Evolutionary conservation across 1,140 invertebrate genomes (phyloP).

Genomic region (Ceratoteleas bidentatus): DNA sequence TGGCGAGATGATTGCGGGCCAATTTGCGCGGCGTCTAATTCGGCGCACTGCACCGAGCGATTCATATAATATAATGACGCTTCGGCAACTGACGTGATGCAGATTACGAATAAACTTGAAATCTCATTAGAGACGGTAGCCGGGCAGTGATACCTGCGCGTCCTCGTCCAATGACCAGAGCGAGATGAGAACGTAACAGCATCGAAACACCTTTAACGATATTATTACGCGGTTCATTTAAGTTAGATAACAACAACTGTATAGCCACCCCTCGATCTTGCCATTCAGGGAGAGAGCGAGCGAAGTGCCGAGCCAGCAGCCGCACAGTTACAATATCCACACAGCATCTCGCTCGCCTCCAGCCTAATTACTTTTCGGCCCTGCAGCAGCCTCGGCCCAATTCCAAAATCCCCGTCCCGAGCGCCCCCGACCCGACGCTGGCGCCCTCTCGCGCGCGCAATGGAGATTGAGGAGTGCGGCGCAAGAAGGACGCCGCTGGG

Average conservation of each 20-base stretch:
- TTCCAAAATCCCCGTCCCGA: slow-evolving; percentile 47
- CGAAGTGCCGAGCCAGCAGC: too few species aligned
- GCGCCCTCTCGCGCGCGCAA: too few species aligned
- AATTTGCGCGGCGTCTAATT: slow-evolving; percentile 16
- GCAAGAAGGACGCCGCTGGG: too few species aligned
- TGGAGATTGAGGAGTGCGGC: too few species aligned
- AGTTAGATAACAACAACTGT: slow-evolving; percentile 79
- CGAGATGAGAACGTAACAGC: slow-evolving; percentile 53
- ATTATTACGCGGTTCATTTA: slow-evolving; percentile 80
- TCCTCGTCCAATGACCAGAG: slow-evolving; percentile 65
- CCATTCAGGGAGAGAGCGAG: slow-evolving; percentile 37
- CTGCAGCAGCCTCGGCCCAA: slow-evolving; percentile 62
- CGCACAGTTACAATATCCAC: slow-evolving; percentile 73
- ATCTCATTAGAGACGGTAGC: slow-evolving; percentile 50
- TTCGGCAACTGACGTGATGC: slow-evolving; percentile 46
- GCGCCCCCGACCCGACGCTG: too few species aligned
- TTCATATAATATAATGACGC: slow-evolving; percentile 34
- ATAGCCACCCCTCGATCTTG: slow-evolving; percentile 62
- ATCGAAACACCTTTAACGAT: slow-evolving; percentile 76
- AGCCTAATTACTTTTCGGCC: slow-evolving; percentile 79
- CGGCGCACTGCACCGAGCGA: slow-evolving; percentile 7
- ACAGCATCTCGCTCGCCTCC: slow-evolving; percentile 77
- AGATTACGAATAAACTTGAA: slow-evolving; percentile 61
- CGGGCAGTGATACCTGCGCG: slow-evolving; percentile 20
- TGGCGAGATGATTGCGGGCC: slow-evolving; percentile 15